Evolutionary conservation across 2,888 invertebrate species (phyloP).

Genomic region (Stratiomys singularior): DNA sequence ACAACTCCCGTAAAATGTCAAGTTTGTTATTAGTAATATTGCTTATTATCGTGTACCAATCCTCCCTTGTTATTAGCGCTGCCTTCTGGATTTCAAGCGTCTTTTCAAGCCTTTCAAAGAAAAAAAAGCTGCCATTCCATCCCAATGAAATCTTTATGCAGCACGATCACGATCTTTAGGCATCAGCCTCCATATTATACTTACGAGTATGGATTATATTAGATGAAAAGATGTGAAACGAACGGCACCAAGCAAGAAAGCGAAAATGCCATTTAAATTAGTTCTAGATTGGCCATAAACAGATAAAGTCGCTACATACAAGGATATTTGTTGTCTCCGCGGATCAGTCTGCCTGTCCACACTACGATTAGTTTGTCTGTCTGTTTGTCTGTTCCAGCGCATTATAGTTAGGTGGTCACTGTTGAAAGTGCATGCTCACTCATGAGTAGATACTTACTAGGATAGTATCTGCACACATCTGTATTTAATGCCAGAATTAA

Average conservation of each 20-base stretch:
- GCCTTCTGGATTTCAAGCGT: neutral
- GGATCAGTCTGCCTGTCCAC: too few relatives aligned
- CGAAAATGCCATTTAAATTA: slow-evolving; percentile 45
- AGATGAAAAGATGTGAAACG: slow-evolving; percentile 25
- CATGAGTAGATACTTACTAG: neutral
- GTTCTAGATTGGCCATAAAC: slow-evolving; percentile 30
- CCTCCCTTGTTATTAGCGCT: neutral
- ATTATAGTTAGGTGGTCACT: neutral
- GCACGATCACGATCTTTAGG: slow-evolving; percentile 26
- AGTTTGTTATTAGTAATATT: slow-evolving; percentile 34
- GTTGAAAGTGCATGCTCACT: slow-evolving; percentile 23
- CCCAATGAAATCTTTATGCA: neutral
- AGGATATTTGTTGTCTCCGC: neutral
- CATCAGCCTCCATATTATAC: neutral
- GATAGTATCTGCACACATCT: neutral
- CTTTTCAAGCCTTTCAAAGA: neutral
- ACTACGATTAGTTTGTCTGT: too few relatives aligned
- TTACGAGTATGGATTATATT: neutral
- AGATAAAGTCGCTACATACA: neutral
- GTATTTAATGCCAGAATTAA: slow-evolving; percentile 24
- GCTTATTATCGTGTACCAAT: neutral
- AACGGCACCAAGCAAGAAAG: neutral
- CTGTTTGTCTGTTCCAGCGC: neutral
- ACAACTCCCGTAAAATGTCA: slow-evolving; percentile 30
- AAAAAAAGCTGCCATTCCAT: neutral